Evolutionary conservation across 2,797 vertebrate species (phyloP), one percentile per base, ranked within the genome.

Genomic region (Ciconia nigra): DNA sequence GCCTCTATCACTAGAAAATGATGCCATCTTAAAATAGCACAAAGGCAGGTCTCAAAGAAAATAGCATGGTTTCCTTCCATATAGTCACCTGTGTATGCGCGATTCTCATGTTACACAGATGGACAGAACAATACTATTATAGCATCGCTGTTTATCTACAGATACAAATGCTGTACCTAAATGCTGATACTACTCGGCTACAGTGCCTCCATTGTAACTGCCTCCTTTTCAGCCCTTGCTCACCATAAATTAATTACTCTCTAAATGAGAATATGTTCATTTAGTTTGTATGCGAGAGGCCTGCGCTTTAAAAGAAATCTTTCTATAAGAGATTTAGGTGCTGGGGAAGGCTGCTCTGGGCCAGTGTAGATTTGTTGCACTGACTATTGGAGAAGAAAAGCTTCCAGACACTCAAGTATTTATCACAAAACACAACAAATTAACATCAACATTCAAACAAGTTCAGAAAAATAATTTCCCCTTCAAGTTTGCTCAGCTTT

Each of bases 21-120:
- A 91, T 81, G 57, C 61, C 41, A 83, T 71, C 79, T 85, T 81
- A 85, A 95, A 94, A 96, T 41, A 95, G 81, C 81, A 95, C 72
- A 96, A 92, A 92, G 49, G n/a, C 67, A 85, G 37, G 28, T 70
- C 65, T 87, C 67, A 89, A 71, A 93, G 67, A 74, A 90, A 93
- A 90, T 5, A 84, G 54, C 52, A 61, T 19, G 5, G n/a, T 80
- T 84, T 84, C 58, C 67, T 89, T 93, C 59, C n/a, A 54, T 33
- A 17, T 22, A 69, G 44, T 67, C 2, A 3, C 35, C 26, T 39
- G 18, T 39, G 41, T 47, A 35, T 42, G 10, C 46, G 66, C 42
- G 57, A 39, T 69, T 76, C 58, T 80, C 25, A 21, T 5, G 15
- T 84, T 77, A 73, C 74, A 63, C 46, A 69, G 77, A 67, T 0